phyloP scores from a whole-genome alignment of 2,888 invertebrate genomes.

The Drosophila siamana region DNA sequence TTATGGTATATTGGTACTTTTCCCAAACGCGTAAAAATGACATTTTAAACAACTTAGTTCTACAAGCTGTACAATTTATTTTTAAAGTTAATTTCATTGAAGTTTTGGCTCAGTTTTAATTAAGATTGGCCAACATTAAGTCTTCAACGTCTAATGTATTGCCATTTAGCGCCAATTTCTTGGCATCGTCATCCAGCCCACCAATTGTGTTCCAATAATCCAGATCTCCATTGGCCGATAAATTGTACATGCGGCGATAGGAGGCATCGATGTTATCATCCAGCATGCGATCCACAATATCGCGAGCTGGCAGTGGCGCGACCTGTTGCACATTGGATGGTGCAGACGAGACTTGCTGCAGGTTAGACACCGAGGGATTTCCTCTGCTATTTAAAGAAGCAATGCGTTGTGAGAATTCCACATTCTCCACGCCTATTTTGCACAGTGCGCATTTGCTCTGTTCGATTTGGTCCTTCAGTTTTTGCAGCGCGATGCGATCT shows the following conservation, averaged over 20 bases:
- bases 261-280: conserved; percentile 83
- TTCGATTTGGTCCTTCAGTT: conserved; percentile 71
- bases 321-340: neutral
- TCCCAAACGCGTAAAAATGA: too few relatives aligned
- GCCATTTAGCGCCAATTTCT: conserved; percentile 68
- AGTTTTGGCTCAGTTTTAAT: conserved; percentile 12
- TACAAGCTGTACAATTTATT: neutral
- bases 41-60: too few relatives aligned
- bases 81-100: conserved; percentile 5
- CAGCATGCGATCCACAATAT: conserved; percentile 81
- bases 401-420: conserved; percentile 70
- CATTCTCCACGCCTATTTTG: conserved; percentile 80
- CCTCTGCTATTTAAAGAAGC: conserved; percentile 12
- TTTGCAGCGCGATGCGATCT: conserved; percentile 83
- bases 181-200: conserved; percentile 80
- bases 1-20: too few relatives aligned
- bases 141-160: conserved; percentile 52
- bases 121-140: conserved; percentile 42
- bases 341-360: neutral
- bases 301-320: conserved; percentile 31
- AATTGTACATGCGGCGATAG: conserved; percentile 76
- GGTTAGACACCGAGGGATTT: neutral
- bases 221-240: conserved; percentile 29
- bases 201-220: conserved; percentile 63
- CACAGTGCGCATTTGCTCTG: conserved; percentile 84